Evolutionary conservation across 1,140 invertebrate genomes (phyloP), one percentile per base, ranked within the genome.

Genomic region (Cydia splendana): DNA sequence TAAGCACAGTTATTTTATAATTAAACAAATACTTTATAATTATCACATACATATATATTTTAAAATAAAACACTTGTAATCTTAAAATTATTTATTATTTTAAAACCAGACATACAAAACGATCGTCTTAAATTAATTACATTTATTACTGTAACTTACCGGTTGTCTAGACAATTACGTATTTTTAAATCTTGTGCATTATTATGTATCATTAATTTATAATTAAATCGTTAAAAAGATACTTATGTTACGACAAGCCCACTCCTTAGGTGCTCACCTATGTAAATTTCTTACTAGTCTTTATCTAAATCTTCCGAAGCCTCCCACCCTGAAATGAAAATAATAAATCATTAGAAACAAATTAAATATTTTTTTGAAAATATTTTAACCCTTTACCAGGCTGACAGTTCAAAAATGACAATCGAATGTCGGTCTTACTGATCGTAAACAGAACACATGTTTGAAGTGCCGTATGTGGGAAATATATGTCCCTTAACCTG

Each of bases 101-200:
- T 86, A 84, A 84, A 83, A 86, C 82, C 84, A 77, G 78, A 84
- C 83, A 87, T 88, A 88, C 78, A 87, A 88, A 89, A 86, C 78
- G 78, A 80, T 78, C n/a, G 45, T 45, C 67, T 71, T 71, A 71
- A 69, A 69, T 38, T 71, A 71, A 38, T 71, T 71, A 71, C 67
- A 45, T 18, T 20, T 1, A 71, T 71, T 71, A 71, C 67, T 69
- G 67, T 62, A 62, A 24, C 67, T 71, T 18, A 71, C 67, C 67
- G 67, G 30, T 71, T 30, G 65, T 15, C 24, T 69, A 71, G 30
- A 38, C 67, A 71, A 71, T 71, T 71, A 71, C 67, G 67, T 71
- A 71, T 45, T 71, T 30, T 71, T 28, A 71, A 71, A 42, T 71
- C 67, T 71, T 71, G 67, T 71, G 67, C 67, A 45, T 71, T 71